Conservation (phyloP, 2,888 invertebrate species). For the Volucella inanis region DNA sequence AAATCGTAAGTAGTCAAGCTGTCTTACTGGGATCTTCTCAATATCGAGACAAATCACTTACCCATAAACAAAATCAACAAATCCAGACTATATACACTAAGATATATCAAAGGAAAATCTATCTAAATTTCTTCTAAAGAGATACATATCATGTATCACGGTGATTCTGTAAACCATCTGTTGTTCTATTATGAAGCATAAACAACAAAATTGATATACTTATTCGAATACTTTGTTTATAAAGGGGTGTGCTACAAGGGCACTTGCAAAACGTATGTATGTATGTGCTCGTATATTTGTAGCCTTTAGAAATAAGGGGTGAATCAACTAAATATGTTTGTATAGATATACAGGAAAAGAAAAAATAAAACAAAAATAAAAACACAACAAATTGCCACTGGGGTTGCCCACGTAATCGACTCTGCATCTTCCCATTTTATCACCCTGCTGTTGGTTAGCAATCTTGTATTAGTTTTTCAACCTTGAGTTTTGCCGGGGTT, state of each 20-base stretch:
- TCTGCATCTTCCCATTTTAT: slow-evolving; percentile 78
- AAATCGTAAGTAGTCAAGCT: too few relatives aligned
- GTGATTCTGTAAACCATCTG: slow-evolving; percentile 82
- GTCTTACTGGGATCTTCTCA: not conserved
- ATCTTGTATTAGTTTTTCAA: slow-evolving; percentile 75
- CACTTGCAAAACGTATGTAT: slow-evolving; percentile 4
- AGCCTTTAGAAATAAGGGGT: slow-evolving; percentile 31
- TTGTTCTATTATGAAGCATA: slow-evolving; percentile 76
- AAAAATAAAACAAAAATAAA: slow-evolving; percentile 81
- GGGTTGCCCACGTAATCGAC: slow-evolving; percentile 83
- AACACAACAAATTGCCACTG: slow-evolving; percentile 83
- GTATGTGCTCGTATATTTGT: not conserved
- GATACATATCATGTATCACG: slow-evolving; percentile 59
- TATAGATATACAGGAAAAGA: slow-evolving; percentile 80
- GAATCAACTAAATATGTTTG: slow-evolving; percentile 21
- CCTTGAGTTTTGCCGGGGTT: slow-evolving; percentile 78
- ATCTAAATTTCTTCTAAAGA: slow-evolving; percentile 34
- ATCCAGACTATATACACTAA: not conserved
- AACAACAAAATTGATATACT: slow-evolving; percentile 76
- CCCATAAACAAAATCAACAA: slow-evolving; percentile 17
- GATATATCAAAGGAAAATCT: slow-evolving; percentile 20
- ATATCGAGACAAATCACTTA: not conserved
- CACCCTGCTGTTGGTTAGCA: slow-evolving; percentile 68
- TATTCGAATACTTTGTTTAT: not conserved
- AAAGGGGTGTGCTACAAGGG: slow-evolving; percentile 8